phyloP scores from a whole-genome alignment of 1,140 invertebrate genomes.

The Trachelipus rathkii region DNA sequence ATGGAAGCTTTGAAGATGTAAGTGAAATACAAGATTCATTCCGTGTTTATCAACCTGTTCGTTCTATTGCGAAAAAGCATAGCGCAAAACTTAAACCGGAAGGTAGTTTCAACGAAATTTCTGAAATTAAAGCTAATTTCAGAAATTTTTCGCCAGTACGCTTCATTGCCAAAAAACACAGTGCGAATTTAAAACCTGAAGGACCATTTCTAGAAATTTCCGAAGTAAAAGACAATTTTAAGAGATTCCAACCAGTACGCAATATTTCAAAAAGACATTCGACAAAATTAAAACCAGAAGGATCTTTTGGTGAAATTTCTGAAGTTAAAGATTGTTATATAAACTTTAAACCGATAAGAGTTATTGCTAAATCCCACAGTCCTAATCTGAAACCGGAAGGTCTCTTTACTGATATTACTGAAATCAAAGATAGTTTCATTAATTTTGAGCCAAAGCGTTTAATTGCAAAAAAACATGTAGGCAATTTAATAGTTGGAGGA shows the following conservation, averaged over 20 bases:
- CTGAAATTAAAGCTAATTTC: conserved; percentile 23
- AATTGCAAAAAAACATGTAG: conserved; percentile 17
- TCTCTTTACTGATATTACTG: conserved; percentile 16
- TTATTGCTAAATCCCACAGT: conserved; percentile 22
- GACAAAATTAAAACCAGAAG: conserved; percentile 2
- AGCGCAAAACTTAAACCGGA: conserved; percentile 16
- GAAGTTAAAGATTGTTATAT: conserved; percentile 17
- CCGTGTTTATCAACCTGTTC: not conserved
- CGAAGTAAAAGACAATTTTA: conserved; percentile 19
- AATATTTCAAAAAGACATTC: conserved; percentile 19
- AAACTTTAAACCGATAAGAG: conserved; percentile 13
- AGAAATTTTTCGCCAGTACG: not conserved
- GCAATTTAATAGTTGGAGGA: not conserved
- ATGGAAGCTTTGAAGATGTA: conserved; percentile 31
- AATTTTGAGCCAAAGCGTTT: conserved; percentile 9
- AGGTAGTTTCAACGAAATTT: conserved; percentile 17
- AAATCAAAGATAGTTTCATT: conserved; percentile 20
- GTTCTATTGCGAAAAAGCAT: conserved; percentile 25
- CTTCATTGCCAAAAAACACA: conserved; percentile 19
- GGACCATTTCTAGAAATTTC: conserved; percentile 22
- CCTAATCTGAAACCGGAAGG: conserved; percentile 15
- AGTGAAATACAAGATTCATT: conserved; percentile 31
- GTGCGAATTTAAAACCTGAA: not conserved
- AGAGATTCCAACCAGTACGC: not conserved
- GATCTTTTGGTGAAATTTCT: conserved; percentile 22